Base-by-base conservation (phyloP, 2,113 vertebrate genomes). In the Zosterops lateralis region DNA sequence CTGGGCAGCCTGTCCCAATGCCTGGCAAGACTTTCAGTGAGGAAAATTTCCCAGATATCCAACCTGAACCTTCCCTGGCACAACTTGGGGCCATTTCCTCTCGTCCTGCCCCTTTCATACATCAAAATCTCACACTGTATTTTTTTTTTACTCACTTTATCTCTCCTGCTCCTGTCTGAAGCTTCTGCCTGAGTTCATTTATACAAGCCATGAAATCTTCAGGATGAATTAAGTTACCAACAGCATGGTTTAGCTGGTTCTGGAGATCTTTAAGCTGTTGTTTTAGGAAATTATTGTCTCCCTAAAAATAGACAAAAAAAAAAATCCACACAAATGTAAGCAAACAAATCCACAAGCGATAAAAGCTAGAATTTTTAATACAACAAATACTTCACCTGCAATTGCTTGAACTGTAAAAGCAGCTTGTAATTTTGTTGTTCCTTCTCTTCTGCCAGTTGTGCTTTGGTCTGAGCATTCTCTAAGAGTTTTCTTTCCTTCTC, bases 401-500 rank as follows among this genome's bases (percentile, higher is more conserved):
- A 62, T 16, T 96, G 95, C 79, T 88, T 96, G 62, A 98, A 96
- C 64, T 98, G 98, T 36, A 89, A 91, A 51, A 93, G 96, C 8
- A 98, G 97, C 48, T 97, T 95, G 25, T 58, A 58, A 66, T 98
- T 98, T 75, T 98, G 97, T 64, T 98, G 90, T 26, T 98, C 97
- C 61, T 95, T 98, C 84, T 98, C 98, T 72, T 98, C 97, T 70
- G 97, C 97, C 68, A 97, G 87, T 4, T 97, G 97, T 60, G 95
- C 96, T 95, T 97, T 98, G 79, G 65, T 87, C 53, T 98, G 92
- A 62, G 97, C 98, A 45, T 96, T 97, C 83, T 98, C 97, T 51
- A 98, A 95, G 17, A 98, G 97, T 36, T 98, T 97, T 53, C 95
- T 98, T 94, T 98, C 98, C 85, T 98, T 98, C 75, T 97, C 95